Evolutionary conservation across 2,797 vertebrate genomes (phyloP).

Genomic region (Naso thynnoides): DNA sequence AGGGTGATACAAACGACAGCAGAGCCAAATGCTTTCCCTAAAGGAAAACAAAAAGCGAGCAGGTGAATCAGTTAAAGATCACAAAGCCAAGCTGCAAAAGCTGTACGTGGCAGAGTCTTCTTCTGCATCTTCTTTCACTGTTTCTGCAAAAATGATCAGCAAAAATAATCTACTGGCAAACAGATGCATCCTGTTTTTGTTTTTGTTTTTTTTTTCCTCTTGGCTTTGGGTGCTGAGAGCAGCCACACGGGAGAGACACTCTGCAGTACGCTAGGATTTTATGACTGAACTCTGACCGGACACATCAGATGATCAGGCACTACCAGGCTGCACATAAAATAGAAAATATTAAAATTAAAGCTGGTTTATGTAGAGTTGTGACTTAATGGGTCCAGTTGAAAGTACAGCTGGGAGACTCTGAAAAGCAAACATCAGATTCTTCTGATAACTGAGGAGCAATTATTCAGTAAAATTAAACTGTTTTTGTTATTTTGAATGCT

Average conservation of each 20-base stretch:
- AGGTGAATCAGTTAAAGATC: too few relatives aligned
- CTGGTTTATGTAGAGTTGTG: neutral
- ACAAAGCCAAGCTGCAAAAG: too few relatives aligned
- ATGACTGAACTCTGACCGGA: neutral
- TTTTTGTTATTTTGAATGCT: constrained; percentile 12
- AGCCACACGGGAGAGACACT: neutral
- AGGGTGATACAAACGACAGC: too few relatives aligned
- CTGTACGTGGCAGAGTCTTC: too few relatives aligned
- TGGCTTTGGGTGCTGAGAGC: too few relatives aligned
- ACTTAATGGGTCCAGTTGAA: constrained; percentile 12
- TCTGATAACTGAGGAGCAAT: constrained; percentile 27
- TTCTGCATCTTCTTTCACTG: too few relatives aligned
- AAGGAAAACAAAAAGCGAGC: too few relatives aligned
- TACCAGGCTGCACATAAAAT: neutral
- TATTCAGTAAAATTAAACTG: constrained; percentile 22
- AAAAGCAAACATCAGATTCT: constrained; percentile 19
- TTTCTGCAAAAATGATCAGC: too few relatives aligned
- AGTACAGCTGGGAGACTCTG: neutral
- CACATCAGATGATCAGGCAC: neutral
- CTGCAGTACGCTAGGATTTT: neutral
- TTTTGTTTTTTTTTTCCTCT: too few relatives aligned
- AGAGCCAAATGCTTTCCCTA: too few relatives aligned
- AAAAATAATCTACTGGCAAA: too few relatives aligned
- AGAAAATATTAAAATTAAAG: neutral
- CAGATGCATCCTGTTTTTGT: neutral